Base-by-base conservation (phyloP, 2,888 invertebrate species). In the Pheosia tremula region DNA sequence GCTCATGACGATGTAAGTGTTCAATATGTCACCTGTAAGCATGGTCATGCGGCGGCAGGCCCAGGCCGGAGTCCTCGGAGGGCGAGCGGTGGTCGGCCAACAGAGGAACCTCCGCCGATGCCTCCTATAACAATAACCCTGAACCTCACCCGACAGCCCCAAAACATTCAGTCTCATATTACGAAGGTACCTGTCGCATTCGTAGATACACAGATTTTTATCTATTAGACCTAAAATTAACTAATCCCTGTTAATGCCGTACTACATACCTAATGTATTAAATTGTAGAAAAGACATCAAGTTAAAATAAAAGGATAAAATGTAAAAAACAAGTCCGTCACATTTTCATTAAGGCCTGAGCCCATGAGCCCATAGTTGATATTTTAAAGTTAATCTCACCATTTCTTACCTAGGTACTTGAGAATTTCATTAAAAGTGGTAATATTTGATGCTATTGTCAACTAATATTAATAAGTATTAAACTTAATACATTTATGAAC, bases 1-100 rank as follows among this genome's bases (percentile, higher is more conserved):
- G 36, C 24, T 24, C 24, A 24, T 24, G 24, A 24, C 24, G 24
- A 24, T 54, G 6, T 38, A 54, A 54, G 10, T 50, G 50, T 10
- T 54, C 37, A 38, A 82, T 79, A 80, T 78, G 75, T 90, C 91
- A 96, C 96, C 96, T 96, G 95, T 95, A 95, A 87, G 75, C 75
- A 69, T 95, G 95, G 92, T 96, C 96, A 83, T 95, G 95, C 89
- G 96, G 95, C 88, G 97, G 97, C 94, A 98, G 96, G 90, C 98
- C 98, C 90, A 98, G 96, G 87, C 98, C 98, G 92, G 98, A 98
- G 96, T 98, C 98, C 94, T 98, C 98, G 90, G 98, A 98, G 79
- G 98, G 98, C 85, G 97, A 97, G 88, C 97, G 96, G 93, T 96
- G 96, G 87, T 96, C 96, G 87, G 96, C 96, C 90, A 84, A 94